Base-by-base conservation (phyloP, 2,113 vertebrate genomes). In the Pygoscelis adeliae region DNA sequence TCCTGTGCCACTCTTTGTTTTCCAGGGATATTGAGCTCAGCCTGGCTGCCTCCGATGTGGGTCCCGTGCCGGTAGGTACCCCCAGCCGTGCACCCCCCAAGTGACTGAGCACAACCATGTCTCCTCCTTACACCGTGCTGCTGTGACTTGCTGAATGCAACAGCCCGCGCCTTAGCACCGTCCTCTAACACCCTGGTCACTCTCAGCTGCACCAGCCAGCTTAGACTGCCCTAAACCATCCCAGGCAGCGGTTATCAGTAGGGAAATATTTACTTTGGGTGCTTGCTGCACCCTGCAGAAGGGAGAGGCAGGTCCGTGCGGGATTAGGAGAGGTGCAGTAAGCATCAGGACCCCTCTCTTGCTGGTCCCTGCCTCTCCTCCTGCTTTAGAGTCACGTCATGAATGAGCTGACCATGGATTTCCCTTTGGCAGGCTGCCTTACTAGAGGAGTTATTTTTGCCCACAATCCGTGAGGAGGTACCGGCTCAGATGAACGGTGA, bases 1-100 rank as follows among this genome's bases (percentile, higher is more conserved):
- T 50, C 56, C 42, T 52, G 40, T 44, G 27, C 53, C 17, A 4
- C 86, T 65, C 59, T 85, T n/a, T 96, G 36, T 87, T 87, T 96
- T 89, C 23, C 92, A 97, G 97, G 52, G 62, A 87, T 6, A 2
- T 36, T 1, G 65, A 93, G 65, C 72, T 97, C 87, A 97, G 93
- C 81, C 84, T 97, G 84, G 96, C 94, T 10, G 18, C 91, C 81
- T 97, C 97, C 5, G 53, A 95, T 0, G 93, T 97, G 84, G 97
- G 97, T 26, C 78, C 95, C 0, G 46, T 97, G 15, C 61, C 80
- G 93, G 97, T 97, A 87, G 78, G 97, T 96, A 5, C 27, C 47
- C 40, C 46, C 71, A 49, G 13, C 55, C 32, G 1, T 0, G 2
- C 40, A 27, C 8, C 32, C 36, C 56, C 8, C 4, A 4, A 21